A percentile compares a stretch with the other conserved stretches of the same genome.
phyloP scores from a whole-genome alignment of 2,113 vertebrate genomes.

The Empidonax alnorum region DNA sequence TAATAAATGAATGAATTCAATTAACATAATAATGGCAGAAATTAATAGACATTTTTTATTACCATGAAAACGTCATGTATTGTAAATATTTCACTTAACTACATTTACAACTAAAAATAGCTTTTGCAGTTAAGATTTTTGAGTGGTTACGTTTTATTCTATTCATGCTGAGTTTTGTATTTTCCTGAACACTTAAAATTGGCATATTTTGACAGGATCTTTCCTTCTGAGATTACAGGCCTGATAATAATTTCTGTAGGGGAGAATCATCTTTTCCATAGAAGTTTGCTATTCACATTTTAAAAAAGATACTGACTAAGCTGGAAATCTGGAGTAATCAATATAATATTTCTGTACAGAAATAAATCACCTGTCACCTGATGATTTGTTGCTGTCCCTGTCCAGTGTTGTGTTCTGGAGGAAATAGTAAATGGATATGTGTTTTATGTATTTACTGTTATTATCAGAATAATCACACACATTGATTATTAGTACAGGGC shows the following conservation, averaged over 20 bases:
- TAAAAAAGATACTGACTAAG: background rate
- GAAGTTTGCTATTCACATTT: background rate
- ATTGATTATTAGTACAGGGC: background rate
- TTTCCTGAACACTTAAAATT: background rate
- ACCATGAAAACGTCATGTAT: background rate
- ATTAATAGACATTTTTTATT: background rate
- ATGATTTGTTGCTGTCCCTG: background rate
- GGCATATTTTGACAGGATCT: background rate
- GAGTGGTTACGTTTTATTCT: background rate
- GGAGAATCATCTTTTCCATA: background rate
- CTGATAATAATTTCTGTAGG: background rate
- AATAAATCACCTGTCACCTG: background rate
- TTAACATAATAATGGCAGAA: constrained; percentile 26
- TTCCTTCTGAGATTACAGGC: background rate
- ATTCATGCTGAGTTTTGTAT: background rate
- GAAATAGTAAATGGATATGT: background rate
- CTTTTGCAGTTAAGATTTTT: background rate
- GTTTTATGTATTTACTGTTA: background rate
- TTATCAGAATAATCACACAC: background rate
- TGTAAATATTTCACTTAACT: constrained; percentile 7
- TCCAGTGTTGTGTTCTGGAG: background rate
- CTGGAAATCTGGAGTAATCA: background rate
- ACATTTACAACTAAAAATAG: background rate
- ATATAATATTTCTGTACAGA: background rate
- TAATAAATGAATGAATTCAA: background rate